Percentiles rank a stretch among this genome's conserved stretches.
Evolutionary conservation across 2,113 vertebrate species (phyloP).

Genomic region (Echinops telfairi): DNA sequence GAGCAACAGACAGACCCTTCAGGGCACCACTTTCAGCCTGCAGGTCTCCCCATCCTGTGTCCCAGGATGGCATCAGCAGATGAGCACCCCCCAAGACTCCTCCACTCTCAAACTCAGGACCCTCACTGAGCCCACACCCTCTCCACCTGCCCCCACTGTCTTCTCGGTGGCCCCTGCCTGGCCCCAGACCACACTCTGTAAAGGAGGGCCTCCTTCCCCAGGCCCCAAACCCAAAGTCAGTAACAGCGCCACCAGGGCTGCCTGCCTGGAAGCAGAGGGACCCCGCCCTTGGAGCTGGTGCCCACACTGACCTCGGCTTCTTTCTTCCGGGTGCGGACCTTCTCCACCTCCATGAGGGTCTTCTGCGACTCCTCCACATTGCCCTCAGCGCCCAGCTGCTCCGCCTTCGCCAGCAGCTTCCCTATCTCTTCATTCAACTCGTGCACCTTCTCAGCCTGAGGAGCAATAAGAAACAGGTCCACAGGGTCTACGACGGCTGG

Average conservation of each 20-base stretch:
- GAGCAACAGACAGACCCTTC: neutral
- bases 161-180: neutral
- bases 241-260: no score
- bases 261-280: no score
- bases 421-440: conserved; percentile 99
- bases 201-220: neutral
- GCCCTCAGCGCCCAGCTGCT: conserved; percentile 97
- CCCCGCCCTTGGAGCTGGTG: neutral
- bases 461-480: conserved; percentile 11
- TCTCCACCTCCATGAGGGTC: conserved; percentile 98
- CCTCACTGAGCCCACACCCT: neutral
- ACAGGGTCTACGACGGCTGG: neutral
- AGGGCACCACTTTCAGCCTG: neutral
- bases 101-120: neutral
- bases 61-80: neutral
- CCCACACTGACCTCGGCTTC: conserved; percentile 94
- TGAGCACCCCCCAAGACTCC: neutral
- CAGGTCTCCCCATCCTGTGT: neutral
- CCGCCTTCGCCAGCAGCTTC: conserved; percentile 98
- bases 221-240: no score
- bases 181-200: neutral
- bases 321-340: conserved; percentile 96
- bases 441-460: conserved; percentile 98
- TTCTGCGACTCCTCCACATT: conserved; percentile 99
- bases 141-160: no score